Evolutionary conservation across 2,797 vertebrate species (phyloP), one percentile per base, ranked within the genome.

Genomic region (Galago senegalensis): DNA sequence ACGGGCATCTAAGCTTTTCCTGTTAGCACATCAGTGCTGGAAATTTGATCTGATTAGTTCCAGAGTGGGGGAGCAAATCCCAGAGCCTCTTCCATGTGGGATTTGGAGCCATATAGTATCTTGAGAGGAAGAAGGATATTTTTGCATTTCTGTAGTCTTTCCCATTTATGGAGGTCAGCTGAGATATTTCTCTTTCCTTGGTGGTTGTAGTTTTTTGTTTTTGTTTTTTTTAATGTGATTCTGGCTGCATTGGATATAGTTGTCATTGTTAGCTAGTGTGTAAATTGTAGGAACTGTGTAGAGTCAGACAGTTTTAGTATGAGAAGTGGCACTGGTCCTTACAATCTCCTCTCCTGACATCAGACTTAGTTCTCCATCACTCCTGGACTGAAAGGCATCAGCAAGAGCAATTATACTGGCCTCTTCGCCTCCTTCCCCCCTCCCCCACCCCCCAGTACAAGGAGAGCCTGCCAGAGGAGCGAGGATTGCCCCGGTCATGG

Each of bases 361-460:
- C 31, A 61, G 2, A 23, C 49, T 82, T 75, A 69, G 21, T 65
- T 85, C 49, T 69, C 92, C 11, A 0, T 91, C 77, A 16, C 40
- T 49, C 53, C 18, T 12, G 72, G 58, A 27, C 77, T 7, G 61
- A 63, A 82, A 92, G 34, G 53, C 25, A 31, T 34, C 46, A 73
- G n/a, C 9, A 10, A 29, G 77, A 96, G 58, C 89, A 11, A 87
- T 25, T 9, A 21, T 5, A 7, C 58, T 1, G 0, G 29, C 5
- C 27, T 65, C 27, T 2, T 29, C 0, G 3, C 27, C 37, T 2
- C 10, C 37, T 2, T 2, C 7, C 17, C 4, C 1, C 27, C 61
- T 11, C 25, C 12, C 25, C 25, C 2, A 3, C 1, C 9, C 2
- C 7, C 4, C n/a, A 1, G n/a, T 3, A 65, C 10, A 0, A 1